Percentiles rank a stretch among this genome's conserved stretches.
Evolutionary conservation across 1,140 invertebrate genomes (phyloP).

Genomic region (Acromyrmex heyeri): DNA sequence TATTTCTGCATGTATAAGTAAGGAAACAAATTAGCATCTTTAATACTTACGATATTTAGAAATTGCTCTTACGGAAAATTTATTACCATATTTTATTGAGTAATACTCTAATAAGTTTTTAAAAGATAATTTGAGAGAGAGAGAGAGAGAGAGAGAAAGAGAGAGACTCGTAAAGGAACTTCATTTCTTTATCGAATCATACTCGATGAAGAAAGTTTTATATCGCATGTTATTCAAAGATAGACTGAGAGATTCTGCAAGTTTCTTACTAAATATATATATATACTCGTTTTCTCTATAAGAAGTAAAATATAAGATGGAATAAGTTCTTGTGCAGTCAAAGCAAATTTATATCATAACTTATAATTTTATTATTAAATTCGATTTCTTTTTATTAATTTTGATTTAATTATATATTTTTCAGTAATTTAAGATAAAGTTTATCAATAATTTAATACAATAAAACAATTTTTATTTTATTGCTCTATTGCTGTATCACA

Average conservation of each 20-base stretch:
- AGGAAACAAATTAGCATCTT: conserved; percentile 40
- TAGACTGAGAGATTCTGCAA: conserved; percentile 5
- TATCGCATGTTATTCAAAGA: background rate
- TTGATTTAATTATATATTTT: background rate
- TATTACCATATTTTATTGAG: conserved; percentile 35
- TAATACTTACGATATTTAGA: conserved; percentile 13
- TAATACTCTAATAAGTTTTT: conserved; percentile 41
- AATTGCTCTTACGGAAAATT: conserved; percentile 27
- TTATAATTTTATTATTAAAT: background rate
- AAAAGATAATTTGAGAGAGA: conserved; percentile 9
- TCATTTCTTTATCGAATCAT: background rate
- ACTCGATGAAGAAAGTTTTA: background rate
- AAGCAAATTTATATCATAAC: background rate
- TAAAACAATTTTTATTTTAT: conserved; percentile 1
- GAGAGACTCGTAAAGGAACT: background rate
- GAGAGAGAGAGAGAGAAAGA: background rate
- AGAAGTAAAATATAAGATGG: conserved; percentile 22
- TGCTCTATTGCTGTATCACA: background rate
- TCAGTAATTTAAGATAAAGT: conserved; percentile 1
- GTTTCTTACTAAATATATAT: background rate
- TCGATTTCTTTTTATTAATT: background rate
- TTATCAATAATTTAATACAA: background rate
- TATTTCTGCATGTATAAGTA: conserved; percentile 27
- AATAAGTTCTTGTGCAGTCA: conserved; percentile 28
- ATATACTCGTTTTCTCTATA: background rate